Percentiles rank a stretch among this genome's conserved stretches.
Evolutionary conservation across 1,140 invertebrate genomes (phyloP).

Genomic region (Atta texana): DNA sequence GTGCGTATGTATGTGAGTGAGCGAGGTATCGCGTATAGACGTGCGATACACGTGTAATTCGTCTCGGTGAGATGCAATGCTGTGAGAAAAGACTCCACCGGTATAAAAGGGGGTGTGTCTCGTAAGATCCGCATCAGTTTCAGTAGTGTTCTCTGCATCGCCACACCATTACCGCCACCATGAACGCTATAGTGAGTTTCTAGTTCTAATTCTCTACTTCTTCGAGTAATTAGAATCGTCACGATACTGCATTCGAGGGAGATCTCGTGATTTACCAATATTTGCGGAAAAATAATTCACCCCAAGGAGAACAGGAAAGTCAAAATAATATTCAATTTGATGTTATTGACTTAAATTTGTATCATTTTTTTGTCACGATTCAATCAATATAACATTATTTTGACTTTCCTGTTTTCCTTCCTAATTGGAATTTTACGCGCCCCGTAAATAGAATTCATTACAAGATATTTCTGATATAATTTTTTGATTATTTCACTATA

Average conservation of each 20-base stretch:
- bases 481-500: not conserved
- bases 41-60: constrained; percentile 69
- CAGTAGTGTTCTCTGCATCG: constrained; percentile 67
- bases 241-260: no score
- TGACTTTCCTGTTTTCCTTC: no score
- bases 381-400: no score
- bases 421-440: no score
- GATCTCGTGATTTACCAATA: no score
- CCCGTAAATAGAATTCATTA: not conserved
- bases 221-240: not conserved
- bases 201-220: not conserved
- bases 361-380: no score
- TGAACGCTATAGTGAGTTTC: constrained; percentile 82
- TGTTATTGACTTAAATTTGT: no score
- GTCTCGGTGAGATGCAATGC: constrained; percentile 72
- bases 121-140: constrained; percentile 78
- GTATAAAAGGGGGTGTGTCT: constrained; percentile 83
- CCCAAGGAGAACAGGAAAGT: no score
- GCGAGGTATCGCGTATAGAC: not conserved
- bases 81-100: constrained; percentile 71
- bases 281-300: no score
- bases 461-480: not conserved
- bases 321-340: no score
- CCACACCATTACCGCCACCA: constrained; percentile 72
- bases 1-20: constrained; percentile 38